A percentile compares a stretch with the other conserved stretches of the same genome.
These are phyloP conservation scores for Lottia gigantea DNA, from an alignment of 2,888 invertebrate genomes.

Conservation along the genomic window DNA sequence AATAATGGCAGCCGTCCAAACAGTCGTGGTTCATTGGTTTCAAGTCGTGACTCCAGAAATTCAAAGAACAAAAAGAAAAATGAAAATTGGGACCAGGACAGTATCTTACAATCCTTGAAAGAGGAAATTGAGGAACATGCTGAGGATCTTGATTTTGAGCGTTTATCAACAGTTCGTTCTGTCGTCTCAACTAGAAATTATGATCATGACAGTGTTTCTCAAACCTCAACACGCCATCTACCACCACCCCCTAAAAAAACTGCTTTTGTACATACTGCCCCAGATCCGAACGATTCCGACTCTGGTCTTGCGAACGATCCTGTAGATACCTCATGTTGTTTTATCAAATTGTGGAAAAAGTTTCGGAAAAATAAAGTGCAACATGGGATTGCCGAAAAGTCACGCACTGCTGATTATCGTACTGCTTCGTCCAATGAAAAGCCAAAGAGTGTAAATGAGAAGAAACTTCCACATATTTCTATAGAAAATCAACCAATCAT, in stretches of 20 bases:
- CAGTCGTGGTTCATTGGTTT: slow-evolving; percentile 47
- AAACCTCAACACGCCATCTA: slow-evolving; percentile 24
- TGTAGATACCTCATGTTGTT: neutral
- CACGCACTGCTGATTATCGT: neutral
- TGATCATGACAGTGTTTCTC: slow-evolving; percentile 17
- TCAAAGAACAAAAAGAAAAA: slow-evolving; percentile 49
- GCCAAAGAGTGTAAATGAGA: neutral
- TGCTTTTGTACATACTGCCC: slow-evolving; percentile 21
- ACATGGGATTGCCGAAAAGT: neutral
- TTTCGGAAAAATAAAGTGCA: neutral
- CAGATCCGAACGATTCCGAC: neutral
- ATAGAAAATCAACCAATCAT: neutral
- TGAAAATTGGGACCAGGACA: slow-evolving; percentile 45
- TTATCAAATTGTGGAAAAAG: slow-evolving; percentile 1
- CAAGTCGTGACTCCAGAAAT: slow-evolving; percentile 30
- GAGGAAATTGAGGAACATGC: slow-evolving; percentile 50
- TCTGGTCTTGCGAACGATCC: neutral
- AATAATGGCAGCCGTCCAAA: slow-evolving; percentile 41
- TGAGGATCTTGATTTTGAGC: slow-evolving; percentile 47
- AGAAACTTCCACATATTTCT: neutral
- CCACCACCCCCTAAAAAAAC: slow-evolving; percentile 29
- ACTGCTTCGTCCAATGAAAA: neutral
- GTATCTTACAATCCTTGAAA: slow-evolving; percentile 50
- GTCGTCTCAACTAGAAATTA: slow-evolving; percentile 5
- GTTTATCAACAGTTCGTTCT: slow-evolving; percentile 21